phyloP scores from a whole-genome alignment of 2,888 invertebrate species.

The Balanococcus diminutus region DNA sequence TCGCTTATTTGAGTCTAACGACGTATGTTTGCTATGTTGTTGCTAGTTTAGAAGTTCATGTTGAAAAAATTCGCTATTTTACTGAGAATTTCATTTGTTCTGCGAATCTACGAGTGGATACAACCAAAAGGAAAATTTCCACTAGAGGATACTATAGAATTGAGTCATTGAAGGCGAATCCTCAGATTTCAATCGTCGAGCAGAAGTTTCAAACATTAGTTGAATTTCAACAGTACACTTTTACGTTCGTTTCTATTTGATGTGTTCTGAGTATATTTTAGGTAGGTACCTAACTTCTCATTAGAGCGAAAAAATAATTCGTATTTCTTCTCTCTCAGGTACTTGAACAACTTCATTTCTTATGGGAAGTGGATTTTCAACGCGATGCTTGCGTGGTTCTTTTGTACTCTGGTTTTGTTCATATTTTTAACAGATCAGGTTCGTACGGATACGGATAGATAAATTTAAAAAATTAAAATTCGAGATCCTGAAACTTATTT shows the following conservation, averaged over 20 bases:
- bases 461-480: not conserved
- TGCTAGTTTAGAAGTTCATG: not conserved
- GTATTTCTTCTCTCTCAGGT: not conserved
- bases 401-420: not conserved
- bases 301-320: not conserved
- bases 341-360: not conserved
- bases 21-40: not conserved
- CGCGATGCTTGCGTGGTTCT: not conserved
- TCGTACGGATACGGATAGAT: too few relatives aligned
- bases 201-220: not conserved
- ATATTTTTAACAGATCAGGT: not conserved
- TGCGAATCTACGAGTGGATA: not conserved
- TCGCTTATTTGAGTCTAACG: not conserved
- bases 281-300: not conserved
- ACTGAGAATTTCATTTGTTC: not conserved
- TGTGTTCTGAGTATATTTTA: not conserved
- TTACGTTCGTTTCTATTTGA: not conserved
- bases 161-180: not conserved
- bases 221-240: not conserved
- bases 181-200: not conserved
- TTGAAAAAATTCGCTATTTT: not conserved
- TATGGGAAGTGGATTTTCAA: constrained; percentile 7
- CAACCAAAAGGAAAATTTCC: not conserved
- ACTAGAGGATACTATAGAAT: not conserved
- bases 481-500: too few relatives aligned